Percentiles rank a stretch among this genome's conserved stretches.
These are phyloP conservation scores for Heliconius melpomene DNA, from an alignment of 1,140 invertebrate genomes.

Conservation along the genomic window DNA sequence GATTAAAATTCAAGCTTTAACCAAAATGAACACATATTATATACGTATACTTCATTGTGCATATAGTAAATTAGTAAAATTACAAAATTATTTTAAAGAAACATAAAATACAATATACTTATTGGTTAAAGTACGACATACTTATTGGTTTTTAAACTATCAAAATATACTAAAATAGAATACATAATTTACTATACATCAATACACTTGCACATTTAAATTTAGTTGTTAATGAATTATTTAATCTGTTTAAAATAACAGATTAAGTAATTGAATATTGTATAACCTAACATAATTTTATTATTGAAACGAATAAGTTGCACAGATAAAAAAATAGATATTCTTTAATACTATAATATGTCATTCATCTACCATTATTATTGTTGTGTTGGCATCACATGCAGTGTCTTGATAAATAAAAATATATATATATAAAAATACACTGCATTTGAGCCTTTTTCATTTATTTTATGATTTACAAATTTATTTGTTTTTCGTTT, in stretches of 20 bases:
- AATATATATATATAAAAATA: background rate
- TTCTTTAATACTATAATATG: conserved; percentile 22
- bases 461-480: conserved; percentile 42
- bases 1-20: no score
- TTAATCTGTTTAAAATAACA: background rate
- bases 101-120: no score
- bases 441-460: conserved; percentile 48
- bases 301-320: background rate
- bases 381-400: conserved; percentile 48
- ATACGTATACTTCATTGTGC: background rate
- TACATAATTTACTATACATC: background rate
- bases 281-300: background rate
- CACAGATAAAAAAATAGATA: conserved; percentile 2
- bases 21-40: background rate
- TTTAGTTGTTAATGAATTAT: conserved; percentile 4
- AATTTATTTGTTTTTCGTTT: conserved; percentile 40
- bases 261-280: background rate
- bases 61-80: background rate
- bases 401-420: conserved; percentile 27
- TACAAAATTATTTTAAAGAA: no score
- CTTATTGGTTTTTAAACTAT: no score
- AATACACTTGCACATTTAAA: background rate
- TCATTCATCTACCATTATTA: conserved; percentile 59
- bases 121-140: no score
- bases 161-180: background rate